Percentiles rank a stretch among this genome's conserved stretches.
Conservation (phyloP, 2,888 invertebrate genomes). For the Charanyca ferruginea region DNA sequence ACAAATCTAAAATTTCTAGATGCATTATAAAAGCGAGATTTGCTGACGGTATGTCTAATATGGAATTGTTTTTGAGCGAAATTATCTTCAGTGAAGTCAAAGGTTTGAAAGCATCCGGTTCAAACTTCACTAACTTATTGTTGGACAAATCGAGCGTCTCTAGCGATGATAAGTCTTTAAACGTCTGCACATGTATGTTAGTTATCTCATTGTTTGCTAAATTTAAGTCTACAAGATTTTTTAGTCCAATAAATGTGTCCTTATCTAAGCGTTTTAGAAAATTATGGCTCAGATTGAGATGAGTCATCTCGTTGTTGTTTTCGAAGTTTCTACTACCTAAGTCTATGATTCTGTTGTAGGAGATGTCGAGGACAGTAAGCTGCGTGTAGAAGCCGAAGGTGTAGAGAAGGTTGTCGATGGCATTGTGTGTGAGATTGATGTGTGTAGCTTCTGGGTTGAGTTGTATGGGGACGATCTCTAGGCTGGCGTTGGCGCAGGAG, state of each 20-base stretch:
- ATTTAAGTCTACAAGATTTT: constrained; percentile 93
- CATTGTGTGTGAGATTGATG: constrained; percentile 96
- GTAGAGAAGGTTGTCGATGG: constrained; percentile 94
- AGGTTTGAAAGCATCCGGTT: constrained; percentile 93
- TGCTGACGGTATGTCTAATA: constrained; percentile 94
- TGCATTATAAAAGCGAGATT: constrained; percentile 93
- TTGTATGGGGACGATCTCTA: constrained; percentile 97
- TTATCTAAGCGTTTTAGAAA: constrained; percentile 93
- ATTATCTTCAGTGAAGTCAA: constrained; percentile 93
- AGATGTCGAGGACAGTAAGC: constrained; percentile 95
- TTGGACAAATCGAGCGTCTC: constrained; percentile 94
- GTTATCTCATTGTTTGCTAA: constrained; percentile 95
- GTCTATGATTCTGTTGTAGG: constrained; percentile 95
- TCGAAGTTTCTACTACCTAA: constrained; percentile 96
- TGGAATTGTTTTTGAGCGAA: constrained; percentile 94
- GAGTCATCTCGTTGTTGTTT: constrained; percentile 93
- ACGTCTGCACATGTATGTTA: constrained; percentile 94
- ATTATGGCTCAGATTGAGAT: constrained; percentile 95
- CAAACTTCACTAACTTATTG: constrained; percentile 94
- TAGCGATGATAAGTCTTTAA: constrained; percentile 94
- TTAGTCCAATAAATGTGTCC: constrained; percentile 94
- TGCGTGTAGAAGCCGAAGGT: constrained; percentile 95
- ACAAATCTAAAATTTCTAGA: constrained; percentile 94
- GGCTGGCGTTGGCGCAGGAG: constrained; percentile 94
- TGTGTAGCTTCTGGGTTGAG: constrained; percentile 96